Base-by-base conservation (phyloP, 2,888 invertebrate species). In the Harpalus rubripes region DNA sequence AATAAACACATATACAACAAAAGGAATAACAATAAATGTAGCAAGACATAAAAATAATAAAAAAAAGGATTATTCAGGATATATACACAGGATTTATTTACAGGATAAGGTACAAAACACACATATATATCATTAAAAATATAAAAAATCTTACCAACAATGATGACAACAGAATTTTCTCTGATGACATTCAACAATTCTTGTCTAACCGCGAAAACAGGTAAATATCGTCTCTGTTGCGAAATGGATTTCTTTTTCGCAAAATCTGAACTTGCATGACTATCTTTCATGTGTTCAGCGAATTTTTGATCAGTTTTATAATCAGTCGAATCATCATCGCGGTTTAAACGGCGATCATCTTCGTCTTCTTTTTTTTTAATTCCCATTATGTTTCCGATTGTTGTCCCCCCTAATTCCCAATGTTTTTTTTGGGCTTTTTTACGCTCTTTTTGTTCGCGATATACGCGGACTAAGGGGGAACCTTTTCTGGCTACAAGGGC, bases 321-420 rank as follows among this genome's bases (percentile, higher is more conserved):
- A 87, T 98, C 98, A 0, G 96, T 94, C 6, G 95, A 95, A 87
- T 96, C 96, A 4, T 93, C 91, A 65, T 94, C 94, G 87, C 93
- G 93, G 87, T 94, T 93, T 76, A 92, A 93, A 87, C 93, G 93
- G 6, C 91, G 91, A 88, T 96, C 96, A 65, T 95, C 95, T 16
- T 95, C 94, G 68, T 97, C 97, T 87, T 96, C 96, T 87, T 96
- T 95, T 88, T 92, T 92, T 86, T 96, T 95, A 0, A 99, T 95
- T 0, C 99, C 99, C 97, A 99, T 98, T 61, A 99, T 98, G 89
- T 99, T 98, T 88, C 95, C 98, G 85, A 98, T 93, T 88, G 96
- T 97, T 1, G 99, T 99, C 59, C 99, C 99, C 76, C 98, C 98
- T 85, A 99, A 91, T 90, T 99, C 98, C 99, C 99, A 99, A 90